Evolutionary conservation across 2,888 invertebrate genomes (phyloP), one percentile per base, ranked within the genome.

Genomic region (Tiliacea citrago): DNA sequence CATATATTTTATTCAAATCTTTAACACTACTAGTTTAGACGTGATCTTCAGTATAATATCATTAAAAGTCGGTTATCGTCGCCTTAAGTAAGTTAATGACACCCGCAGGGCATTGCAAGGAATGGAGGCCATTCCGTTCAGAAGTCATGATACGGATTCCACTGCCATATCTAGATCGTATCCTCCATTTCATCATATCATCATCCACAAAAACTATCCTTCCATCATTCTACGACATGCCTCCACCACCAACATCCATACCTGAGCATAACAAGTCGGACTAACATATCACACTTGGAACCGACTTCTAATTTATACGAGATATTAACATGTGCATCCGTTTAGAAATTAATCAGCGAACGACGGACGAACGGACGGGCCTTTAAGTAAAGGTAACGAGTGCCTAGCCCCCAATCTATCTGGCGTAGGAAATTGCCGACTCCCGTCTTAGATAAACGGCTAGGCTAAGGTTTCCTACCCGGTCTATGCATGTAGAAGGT

Each of bases 361-460:
- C 82, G 90, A 89, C 85, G 89, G 89, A 90, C 90, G 90, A 88
- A 84, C 88, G 88, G 90, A 86, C 88, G 88, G 89, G 86, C 82
- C 74, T 88, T 78, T 89, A 88, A 89, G 91, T 91, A 90, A 91
- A 92, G 86, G 88, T 89, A 90, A 92, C 91, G 90, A 91, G 86
- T 89, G 91, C 90, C 91, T 90, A 89, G 91, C 90, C 90, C 91
- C 92, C 91, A 92, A 93, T 93, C 95, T 93, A 95, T 95, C 94
- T 94, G 93, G 88, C 88, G 89, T 91, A 96, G 96, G 96, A 96
- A 96, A 96, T 96, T 96, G 96, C 94, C 79, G 88, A 89, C 93
- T 88, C 93, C 91, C 93, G 93, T 95, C 96, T 96, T 94, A 95
- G 94, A 94, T 94, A 93, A 92, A 90, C 90, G 90, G 86, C 86